Base-by-base conservation (phyloP, 2,888 invertebrate genomes). In the Microchrysa polita region DNA sequence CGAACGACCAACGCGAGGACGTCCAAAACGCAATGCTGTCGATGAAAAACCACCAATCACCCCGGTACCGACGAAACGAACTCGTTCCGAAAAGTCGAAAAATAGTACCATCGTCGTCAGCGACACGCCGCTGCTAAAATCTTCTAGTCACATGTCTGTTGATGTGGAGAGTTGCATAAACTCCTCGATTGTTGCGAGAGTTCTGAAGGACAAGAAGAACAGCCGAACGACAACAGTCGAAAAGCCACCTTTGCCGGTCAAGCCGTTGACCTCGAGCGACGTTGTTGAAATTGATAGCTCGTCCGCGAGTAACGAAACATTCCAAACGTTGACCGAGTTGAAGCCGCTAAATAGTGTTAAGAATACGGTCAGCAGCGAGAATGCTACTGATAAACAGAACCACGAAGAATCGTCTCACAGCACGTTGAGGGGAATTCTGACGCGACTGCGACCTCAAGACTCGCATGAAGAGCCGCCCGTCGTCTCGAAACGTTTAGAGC, bases 401-500 rank as follows among this genome's bases (percentile, higher is more conserved):
- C 40, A 20, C 40, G 71, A 52, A 1, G 72, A 72, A 7, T 20
- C 10, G 1, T 44, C 34, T 10, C 14, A 1, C 20, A n/a, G n/a
- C 34, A 59, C 22, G 12, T 20, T 73, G 12, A 73, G 60, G 20
- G 52, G 44, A 5, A 52, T 67, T 20, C 27, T 73, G 44, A 48
- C 18, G 16, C 65, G 59, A 12, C 60, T 73, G 4, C 71, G 65
- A 14, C 16, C 40, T 2, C 44, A 67, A 7, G 12, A 18, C 14
- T 12, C n/a, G 42, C 14, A 53, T 7, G n/a, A 10, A 12, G 20
- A 16, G 27, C 5, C 22, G 40, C 40, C 22, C 9, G 14, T 44
- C 2, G 5, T 20, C 40, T n/a, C n/a, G 14, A 72, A 34, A 55
- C 20, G 23, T 76, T 86, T 86, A 16, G 67, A 67, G 40, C 23